phyloP scores from a whole-genome alignment of 1,140 invertebrate species.

The Drosophila pseudoobscura region DNA sequence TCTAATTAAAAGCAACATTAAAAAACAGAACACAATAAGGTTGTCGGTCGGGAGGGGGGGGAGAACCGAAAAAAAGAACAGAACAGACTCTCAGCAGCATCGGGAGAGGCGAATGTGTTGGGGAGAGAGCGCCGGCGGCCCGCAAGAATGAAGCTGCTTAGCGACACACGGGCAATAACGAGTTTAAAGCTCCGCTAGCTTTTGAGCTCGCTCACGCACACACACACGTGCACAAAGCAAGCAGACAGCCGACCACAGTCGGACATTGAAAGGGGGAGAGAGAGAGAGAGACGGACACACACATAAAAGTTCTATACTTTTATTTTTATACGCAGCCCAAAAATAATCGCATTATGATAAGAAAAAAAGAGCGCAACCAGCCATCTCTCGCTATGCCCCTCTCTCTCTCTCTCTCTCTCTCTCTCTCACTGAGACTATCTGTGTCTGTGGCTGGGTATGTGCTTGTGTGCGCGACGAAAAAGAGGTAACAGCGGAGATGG shows the following conservation, averaged over 20 bases:
- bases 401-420: slow-evolving; percentile 3
- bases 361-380: slow-evolving; percentile 47
- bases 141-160: slow-evolving; percentile 56
- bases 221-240: slow-evolving; percentile 12
- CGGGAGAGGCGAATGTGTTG: neutral
- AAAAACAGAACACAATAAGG: slow-evolving; percentile 36
- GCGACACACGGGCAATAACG: slow-evolving; percentile 60
- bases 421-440: slow-evolving; percentile 6
- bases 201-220: slow-evolving; percentile 31
- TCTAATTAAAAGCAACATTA: slow-evolving; percentile 66
- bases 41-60: neutral
- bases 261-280: slow-evolving; percentile 19
- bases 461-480: slow-evolving; percentile 16
- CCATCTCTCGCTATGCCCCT: slow-evolving; percentile 6
- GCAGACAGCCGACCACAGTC: slow-evolving; percentile 8
- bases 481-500: slow-evolving; percentile 18
- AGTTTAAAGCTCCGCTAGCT: slow-evolving; percentile 75
- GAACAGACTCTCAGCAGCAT: slow-evolving; percentile 13
- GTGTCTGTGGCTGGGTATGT: slow-evolving; percentile 1
- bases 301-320: slow-evolving; percentile 69
- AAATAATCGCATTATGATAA: slow-evolving; percentile 77
- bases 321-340: slow-evolving; percentile 57
- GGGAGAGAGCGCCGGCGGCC: slow-evolving; percentile 9
- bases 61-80: slow-evolving; percentile 15
- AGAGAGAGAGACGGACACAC: slow-evolving; percentile 1